Percentiles rank a stretch among this genome's conserved stretches.
These are phyloP conservation scores for Alexandromys fortis DNA, from an alignment of 2,113 vertebrate genomes.

Conservation along the genomic window DNA sequence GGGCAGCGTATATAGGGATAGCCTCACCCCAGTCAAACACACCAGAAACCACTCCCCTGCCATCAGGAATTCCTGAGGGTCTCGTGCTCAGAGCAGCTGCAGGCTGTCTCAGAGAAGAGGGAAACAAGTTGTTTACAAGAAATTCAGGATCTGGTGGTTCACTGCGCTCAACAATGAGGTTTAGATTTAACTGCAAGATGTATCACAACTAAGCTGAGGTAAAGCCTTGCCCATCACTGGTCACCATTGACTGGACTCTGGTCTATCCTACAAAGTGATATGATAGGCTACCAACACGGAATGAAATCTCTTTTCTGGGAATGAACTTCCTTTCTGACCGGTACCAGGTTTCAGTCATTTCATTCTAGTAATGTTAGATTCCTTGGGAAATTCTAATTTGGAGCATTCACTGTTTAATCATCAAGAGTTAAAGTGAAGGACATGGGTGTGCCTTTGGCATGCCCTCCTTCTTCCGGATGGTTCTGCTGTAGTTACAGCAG, in stretches of 20 bases:
- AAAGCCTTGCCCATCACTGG: background rate
- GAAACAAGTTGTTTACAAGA: too few species aligned
- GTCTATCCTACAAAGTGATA: background rate
- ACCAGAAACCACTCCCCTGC: too few species aligned
- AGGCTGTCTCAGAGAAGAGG: too few species aligned
- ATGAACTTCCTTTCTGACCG: background rate
- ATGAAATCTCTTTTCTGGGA: background rate
- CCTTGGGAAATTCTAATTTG: background rate
- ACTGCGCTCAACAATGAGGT: background rate
- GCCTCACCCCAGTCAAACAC: too few species aligned
- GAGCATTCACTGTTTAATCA: too few species aligned
- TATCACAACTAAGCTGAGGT: background rate
- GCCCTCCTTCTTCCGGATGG: background rate
- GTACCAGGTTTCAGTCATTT: background rate
- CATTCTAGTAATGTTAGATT: background rate
- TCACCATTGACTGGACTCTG: background rate
- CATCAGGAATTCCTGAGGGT: too few species aligned
- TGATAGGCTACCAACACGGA: background rate
- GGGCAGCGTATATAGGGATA: too few species aligned
- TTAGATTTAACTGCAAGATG: background rate
- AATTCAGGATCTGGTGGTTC: too few species aligned
- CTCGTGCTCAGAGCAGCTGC: too few species aligned
- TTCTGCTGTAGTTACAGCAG: background rate
- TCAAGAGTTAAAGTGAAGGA: background rate
- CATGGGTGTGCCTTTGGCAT: too few species aligned